phyloP scores from a whole-genome alignment of 2,113 vertebrate genomes.

The Microtus oregoni region DNA sequence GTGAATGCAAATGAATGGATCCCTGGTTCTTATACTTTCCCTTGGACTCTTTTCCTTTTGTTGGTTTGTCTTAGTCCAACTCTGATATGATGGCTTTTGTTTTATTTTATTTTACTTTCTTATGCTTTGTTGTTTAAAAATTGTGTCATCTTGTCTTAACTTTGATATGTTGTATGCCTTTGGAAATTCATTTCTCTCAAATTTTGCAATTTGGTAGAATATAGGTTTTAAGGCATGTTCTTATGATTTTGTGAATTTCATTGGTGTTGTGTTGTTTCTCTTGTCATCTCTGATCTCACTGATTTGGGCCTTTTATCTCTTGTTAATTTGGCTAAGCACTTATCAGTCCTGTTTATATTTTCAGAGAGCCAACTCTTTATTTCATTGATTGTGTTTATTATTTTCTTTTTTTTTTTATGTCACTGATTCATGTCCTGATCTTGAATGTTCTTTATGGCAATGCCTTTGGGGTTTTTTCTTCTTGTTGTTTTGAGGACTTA shows the following conservation, averaged over 20 bases:
- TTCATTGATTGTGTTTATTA: background rate
- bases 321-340: background rate
- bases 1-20: background rate
- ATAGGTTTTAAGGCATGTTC: background rate
- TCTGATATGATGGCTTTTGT: background rate
- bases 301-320: background rate
- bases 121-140: background rate
- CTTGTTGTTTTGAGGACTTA: background rate
- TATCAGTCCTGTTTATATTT: background rate
- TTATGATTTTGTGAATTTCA: background rate
- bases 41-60: background rate
- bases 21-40: background rate
- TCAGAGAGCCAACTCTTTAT: background rate
- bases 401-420: background rate
- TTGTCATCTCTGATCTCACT: background rate
- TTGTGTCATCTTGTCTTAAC: background rate
- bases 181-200: background rate
- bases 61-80: background rate
- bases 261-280: background rate
- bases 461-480: background rate
- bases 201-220: background rate
- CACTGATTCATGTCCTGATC: background rate
- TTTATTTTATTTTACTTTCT: background rate
- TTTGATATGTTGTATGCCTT: background rate
- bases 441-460: background rate